Evolutionary conservation across 2,113 vertebrate species (phyloP).

Genomic region (Syrmaticus mikado): DNA sequence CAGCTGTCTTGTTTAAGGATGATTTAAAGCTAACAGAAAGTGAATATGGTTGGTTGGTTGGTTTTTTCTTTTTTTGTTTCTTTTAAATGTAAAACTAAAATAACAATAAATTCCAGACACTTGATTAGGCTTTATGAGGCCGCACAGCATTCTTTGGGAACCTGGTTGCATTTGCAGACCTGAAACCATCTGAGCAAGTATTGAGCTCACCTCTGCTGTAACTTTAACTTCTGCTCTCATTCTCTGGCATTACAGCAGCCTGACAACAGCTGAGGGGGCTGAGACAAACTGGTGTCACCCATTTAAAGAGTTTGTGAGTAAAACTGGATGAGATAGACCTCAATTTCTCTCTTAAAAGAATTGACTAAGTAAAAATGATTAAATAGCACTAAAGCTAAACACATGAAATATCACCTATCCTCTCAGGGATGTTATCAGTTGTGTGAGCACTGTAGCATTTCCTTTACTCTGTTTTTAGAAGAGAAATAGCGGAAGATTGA

Average conservation of each 20-base stretch:
- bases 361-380: neutral
- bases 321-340: neutral
- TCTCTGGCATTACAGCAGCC: neutral
- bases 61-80: neutral
- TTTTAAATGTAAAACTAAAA: neutral
- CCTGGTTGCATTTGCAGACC: neutral
- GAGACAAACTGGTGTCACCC: neutral
- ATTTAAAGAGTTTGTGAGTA: conserved; percentile 20
- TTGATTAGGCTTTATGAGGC: neutral
- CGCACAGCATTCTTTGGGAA: neutral
- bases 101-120: neutral
- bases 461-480: neutral
- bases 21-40: conserved; percentile 40
- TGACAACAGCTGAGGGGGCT: neutral
- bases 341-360: neutral
- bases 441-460: neutral
- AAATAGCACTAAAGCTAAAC: neutral
- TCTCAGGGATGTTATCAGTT: neutral
- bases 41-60: neutral
- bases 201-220: neutral
- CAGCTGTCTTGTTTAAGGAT: conserved; percentile 17
- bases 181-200: neutral
- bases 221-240: neutral
- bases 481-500: neutral
- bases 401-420: neutral